Conservation (phyloP, 1,140 invertebrate genomes). For the Papilio machaon region DNA sequence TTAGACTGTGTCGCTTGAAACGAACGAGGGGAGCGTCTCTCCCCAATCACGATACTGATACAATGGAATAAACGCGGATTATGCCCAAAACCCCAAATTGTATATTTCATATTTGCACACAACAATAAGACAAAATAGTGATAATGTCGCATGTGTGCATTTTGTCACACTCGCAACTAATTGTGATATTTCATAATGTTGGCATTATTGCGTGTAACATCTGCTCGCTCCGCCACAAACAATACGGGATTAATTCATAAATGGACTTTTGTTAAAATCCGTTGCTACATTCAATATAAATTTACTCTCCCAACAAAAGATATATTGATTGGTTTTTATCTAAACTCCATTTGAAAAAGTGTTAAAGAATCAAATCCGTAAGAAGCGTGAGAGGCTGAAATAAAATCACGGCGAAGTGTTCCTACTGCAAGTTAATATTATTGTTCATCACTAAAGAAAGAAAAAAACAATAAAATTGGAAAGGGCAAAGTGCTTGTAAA, state of each 20-base stretch:
- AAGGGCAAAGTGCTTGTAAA: slow-evolving; percentile 71
- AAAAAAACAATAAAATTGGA: slow-evolving; percentile 70
- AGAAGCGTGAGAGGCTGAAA: slow-evolving; percentile 35
- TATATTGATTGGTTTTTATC: slow-evolving; percentile 38
- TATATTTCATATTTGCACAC: slow-evolving; percentile 77
- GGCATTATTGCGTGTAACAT: slow-evolving; percentile 74
- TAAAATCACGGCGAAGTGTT: slow-evolving; percentile 36
- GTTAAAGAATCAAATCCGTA: slow-evolving; percentile 33
- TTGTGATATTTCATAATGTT: slow-evolving; percentile 78
- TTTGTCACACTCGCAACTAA: slow-evolving; percentile 79
- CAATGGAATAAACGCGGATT: slow-evolving; percentile 76
- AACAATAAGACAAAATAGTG: slow-evolving; percentile 80
- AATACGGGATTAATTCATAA: slow-evolving; percentile 14
- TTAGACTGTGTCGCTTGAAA: slow-evolving; percentile 43
- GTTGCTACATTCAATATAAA: slow-evolving; percentile 28
- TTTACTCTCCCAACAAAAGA: slow-evolving; percentile 32
- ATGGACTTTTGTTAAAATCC: slow-evolving; percentile 15
- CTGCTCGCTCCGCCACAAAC: slow-evolving; percentile 55
- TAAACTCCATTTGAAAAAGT: slow-evolving; percentile 34
- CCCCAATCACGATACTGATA: slow-evolving; percentile 39
- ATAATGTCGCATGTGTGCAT: slow-evolving; percentile 79
- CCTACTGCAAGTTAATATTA: slow-evolving; percentile 36
- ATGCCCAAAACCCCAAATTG: slow-evolving; percentile 79
- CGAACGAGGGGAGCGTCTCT: slow-evolving; percentile 25
- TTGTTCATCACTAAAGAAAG: slow-evolving; percentile 37